Evolutionary conservation across 2,113 vertebrate genomes (phyloP).

Genomic region (Odocoileus hemionus): DNA sequence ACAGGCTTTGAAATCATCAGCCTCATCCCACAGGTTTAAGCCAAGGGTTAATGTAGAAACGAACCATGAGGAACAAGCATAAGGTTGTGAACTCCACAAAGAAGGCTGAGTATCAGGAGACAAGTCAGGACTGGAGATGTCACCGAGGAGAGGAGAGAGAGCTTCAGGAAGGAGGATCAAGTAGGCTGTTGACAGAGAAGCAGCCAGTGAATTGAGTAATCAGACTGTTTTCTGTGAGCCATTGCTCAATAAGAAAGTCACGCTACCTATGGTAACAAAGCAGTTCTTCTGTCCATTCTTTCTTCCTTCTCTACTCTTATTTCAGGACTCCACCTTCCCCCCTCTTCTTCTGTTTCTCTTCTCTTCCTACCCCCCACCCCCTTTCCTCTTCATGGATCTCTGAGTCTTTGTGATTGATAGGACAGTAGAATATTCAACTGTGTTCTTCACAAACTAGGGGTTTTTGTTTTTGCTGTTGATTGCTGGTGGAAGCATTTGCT

Average conservation of each 20-base stretch:
- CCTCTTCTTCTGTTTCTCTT: neutral
- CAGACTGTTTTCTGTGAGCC: neutral
- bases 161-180: neutral
- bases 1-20: neutral
- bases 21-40: neutral
- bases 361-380: fast-evolving
- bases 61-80: neutral
- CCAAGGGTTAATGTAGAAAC: neutral
- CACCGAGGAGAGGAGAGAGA: neutral
- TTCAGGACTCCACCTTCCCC: neutral
- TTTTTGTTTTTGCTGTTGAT: neutral
- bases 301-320: neutral
- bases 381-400: no score
- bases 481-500: neutral
- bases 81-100: neutral
- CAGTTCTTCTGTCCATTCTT: neutral
- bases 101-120: neutral
- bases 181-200: neutral
- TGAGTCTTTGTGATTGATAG: neutral
- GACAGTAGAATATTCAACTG: neutral
- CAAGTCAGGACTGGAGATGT: neutral
- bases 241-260: neutral
- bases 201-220: neutral
- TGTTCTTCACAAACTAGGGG: neutral
- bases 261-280: neutral